Base-by-base conservation (phyloP, 2,888 invertebrate species). In the Xestoiulus laeticollis region DNA sequence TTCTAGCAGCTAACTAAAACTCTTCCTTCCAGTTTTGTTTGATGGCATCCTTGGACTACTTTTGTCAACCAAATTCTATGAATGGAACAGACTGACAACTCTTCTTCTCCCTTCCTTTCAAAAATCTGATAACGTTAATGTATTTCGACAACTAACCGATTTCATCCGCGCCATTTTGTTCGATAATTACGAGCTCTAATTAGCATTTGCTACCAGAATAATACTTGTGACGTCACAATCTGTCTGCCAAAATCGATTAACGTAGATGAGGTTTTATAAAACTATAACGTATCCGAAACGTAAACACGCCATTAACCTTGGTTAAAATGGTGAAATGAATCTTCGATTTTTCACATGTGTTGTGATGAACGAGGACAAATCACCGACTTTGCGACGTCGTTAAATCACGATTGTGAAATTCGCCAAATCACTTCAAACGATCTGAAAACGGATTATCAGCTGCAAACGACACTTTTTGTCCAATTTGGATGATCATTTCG, bases 111-210 rank as follows among this genome's bases (percentile, higher is more conserved):
- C 48, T 10, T 32, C 30, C 78, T 14, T 78, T 14, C 68, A 26
- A 26, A 48, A 32, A 78, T 78, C 78, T 30, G 78, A 78, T 78
- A 78, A 26, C 78, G 78, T 78, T 78, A 78, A 78, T 78, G 78
- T 30, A 3, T 14, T 30, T 78, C 78, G 30, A 30, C 30, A 78
- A 78, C 30, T 78, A 78, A 14, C 78, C n/a, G 22, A 22, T n/a
- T 10, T 59, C n/a, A 59, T 59, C 59, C 14, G 26, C 16, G 78
- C 78, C 1, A 78, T 32, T 30, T 78, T 78, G 26, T 30, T 30
- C 14, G 78, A 26, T 78, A 78, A 78, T 30, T 78, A 78, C 78
- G 26, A 30, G 30, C 16, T 26, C 26, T 16, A 30, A 78, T 78
- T 78, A 78, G 78, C 78, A 30, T 78, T 78, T 16, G 78, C 78